Evolutionary conservation across 1,140 invertebrate species (phyloP), one percentile per base, ranked within the genome.

Genomic region (Lerema accius): DNA sequence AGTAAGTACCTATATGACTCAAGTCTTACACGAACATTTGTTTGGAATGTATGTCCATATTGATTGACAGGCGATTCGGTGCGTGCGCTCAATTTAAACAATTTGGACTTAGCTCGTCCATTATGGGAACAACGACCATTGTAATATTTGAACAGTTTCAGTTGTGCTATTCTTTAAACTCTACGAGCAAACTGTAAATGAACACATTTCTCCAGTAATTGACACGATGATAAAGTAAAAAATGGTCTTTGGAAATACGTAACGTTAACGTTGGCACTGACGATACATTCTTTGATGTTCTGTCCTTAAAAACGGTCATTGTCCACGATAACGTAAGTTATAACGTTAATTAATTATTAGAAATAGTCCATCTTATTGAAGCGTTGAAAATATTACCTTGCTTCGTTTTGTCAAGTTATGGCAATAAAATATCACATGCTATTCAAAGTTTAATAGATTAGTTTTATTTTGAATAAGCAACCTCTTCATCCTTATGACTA

Each of bases 1-100:
- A 28, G 1, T 35, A 49, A 28, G 1, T 48, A 48, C 23, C 19
- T n/a, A 26, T 15, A 32, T 35, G 46, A 35, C 35, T 4, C 19
- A 42, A 28, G 17, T 13, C 51, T 55, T 23, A 10, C 16, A 42
- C 39, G 19, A 42, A 32, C 16, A 28, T 55, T 55, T 55, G 39
- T 43, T 43, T 42, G 39, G 51, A 55, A 28, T 55, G 51, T 55
- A 55, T 56, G 51, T 56, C 39, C 51, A 56, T 56, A 43, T 56
- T 56, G 51, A 56, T 56, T 43, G 51, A 56, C 51, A 56, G 39
- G 19, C 39, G 51, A 56, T 56, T 56, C 11, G 35, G 19, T 28
- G 23, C 23, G 23, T 58, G 53, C 13, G 53, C 26, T 17, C 40
- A 58, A 58, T 58, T 58, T 43, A 43, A 58, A 58, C 53, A 58